Conservation (phyloP, 2,113 vertebrate species). For the Grammomys surdaster region DNA sequence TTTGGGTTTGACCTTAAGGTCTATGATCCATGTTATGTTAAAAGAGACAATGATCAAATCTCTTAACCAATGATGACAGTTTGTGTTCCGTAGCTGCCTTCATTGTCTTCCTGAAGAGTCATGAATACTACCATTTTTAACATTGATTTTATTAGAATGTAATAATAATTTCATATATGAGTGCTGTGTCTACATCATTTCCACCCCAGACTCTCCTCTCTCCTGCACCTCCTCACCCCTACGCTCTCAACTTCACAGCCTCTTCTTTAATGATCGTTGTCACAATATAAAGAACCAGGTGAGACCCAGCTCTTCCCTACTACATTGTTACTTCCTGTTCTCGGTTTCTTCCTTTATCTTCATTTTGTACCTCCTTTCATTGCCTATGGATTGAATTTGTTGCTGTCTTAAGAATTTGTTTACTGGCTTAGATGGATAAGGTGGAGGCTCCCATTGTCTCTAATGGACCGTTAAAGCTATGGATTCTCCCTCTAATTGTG, state of each 20-base stretch:
- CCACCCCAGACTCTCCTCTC: background rate
- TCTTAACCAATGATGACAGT: background rate
- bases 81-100: background rate
- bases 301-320: background rate
- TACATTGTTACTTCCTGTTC: background rate
- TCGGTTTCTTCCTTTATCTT: background rate
- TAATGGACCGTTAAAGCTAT: background rate
- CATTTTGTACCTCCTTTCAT: background rate
- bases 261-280: no score
- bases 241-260: background rate
- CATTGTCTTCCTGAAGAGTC: background rate
- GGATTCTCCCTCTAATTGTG: background rate
- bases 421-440: background rate
- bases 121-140: background rate
- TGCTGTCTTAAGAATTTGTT: background rate
- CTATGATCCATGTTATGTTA: background rate
- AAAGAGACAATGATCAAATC: background rate
- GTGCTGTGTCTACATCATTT: background rate
- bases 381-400: background rate
- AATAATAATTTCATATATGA: background rate
- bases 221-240: background rate
- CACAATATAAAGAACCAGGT: background rate
- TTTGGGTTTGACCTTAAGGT: background rate
- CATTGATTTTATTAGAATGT: background rate
- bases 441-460: background rate